Evolutionary conservation across 2,888 invertebrate species (phyloP).

Genomic region (Ferrisia virgata): DNA sequence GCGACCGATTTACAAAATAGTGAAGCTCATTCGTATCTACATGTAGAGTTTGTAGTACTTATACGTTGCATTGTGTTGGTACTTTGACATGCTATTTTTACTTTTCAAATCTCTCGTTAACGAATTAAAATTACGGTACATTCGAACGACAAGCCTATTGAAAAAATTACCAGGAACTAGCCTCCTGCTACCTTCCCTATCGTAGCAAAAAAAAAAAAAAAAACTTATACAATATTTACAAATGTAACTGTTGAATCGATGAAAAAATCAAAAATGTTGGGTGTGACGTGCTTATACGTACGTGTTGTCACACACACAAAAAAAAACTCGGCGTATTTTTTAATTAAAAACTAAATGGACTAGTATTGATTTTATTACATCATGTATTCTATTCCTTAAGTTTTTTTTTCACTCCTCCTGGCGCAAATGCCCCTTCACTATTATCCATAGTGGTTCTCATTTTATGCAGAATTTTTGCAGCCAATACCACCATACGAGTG

Average conservation of each 20-base stretch:
- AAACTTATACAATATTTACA: constrained; percentile 1
- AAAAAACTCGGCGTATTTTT: constrained; percentile 6
- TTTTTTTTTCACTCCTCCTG: background rate
- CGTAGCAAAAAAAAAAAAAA: no score
- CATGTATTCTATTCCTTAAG: background rate
- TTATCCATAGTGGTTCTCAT: background rate
- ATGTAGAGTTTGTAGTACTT: no score
- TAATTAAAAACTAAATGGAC: constrained; percentile 26
- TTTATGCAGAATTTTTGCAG: background rate
- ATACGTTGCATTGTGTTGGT: no score
- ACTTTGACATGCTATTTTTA: background rate
- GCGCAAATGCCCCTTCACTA: background rate
- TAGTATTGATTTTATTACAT: constrained; percentile 18
- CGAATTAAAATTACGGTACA: background rate
- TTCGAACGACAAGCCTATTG: background rate
- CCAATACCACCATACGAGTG: background rate
- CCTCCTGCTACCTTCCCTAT: background rate
- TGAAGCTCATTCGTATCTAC: no score
- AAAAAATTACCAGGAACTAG: background rate
- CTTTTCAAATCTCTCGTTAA: background rate
- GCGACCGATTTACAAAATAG: background rate
- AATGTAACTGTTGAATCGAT: constrained; percentile 7
- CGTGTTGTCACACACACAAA: constrained; percentile 1
- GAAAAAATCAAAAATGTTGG: constrained; percentile 9
- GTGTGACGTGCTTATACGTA: background rate